Evolutionary conservation across 2,113 vertebrate genomes (phyloP), one percentile per base, ranked within the genome.

Genomic region (Meles meles): DNA sequence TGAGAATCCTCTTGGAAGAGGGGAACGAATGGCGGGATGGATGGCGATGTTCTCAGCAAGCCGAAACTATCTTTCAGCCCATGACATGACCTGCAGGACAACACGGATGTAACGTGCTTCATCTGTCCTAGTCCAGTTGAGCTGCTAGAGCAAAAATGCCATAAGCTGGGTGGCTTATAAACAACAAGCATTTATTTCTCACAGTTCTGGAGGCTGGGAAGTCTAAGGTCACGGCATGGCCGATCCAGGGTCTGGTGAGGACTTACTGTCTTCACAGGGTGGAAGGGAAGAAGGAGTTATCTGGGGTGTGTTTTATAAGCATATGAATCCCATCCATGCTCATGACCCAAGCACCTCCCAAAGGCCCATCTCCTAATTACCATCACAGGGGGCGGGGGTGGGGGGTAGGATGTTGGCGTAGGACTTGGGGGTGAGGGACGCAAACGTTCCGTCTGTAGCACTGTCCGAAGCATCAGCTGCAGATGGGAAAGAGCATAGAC

Each of bases 1-100:
- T 15, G 44, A 37, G 12, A 82, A n/a, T 25, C 25, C 69, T 37
- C n/a, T 86, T 1, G 7, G 55, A 39, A 72, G 29, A 82, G 49
- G 52, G 31, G 0, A 65, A 17, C 42, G 9, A 13, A 1, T 29
- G 23, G 63, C 15, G 5, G 23, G 37, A 39, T 71, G 55, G 42
- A 29, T 5, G 61, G 4, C 0, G 0, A 1, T 14, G 7, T 5
- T 37, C 27, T 81, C 49, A 20, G 52, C 1, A 44, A 86, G 61
- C 31, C 0, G 0, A 31, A 69, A 20, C 18, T 52, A 6, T 57
- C 29, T 20, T 49, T 88, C 18, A 79, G 31, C 34, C 39, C 23
- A 1, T 7, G 13, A 69, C 6, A 0, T 10, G 61, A 42, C 55
- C 63, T 59, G 9, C 25, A 27, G 87, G 55, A 76, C 11, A 39